Base-by-base conservation (phyloP, 2,888 invertebrate species). In the Byasa hedistus region DNA sequence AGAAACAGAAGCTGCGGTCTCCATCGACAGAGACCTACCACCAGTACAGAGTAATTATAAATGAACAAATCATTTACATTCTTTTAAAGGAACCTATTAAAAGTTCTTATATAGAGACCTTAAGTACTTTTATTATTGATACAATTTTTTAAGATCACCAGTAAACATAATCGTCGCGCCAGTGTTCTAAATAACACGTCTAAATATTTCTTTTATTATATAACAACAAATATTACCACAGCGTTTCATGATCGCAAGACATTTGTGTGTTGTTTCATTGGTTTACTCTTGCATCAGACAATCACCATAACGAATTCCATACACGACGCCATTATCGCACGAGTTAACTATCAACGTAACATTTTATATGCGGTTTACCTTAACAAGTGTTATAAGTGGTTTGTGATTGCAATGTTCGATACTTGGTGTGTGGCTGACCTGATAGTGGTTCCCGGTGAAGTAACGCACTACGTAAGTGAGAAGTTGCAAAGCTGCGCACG, bases 401-500 rank as follows among this genome's bases (percentile, higher is more conserved):
- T 8, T 22, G 64, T 22, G 12, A 24, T 44, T 8, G 10, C 17
- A 52, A 27, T 63, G 55, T 1, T 32, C 58, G 55, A 36, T 36
- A 23, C 4, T 10, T 52, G 51, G 39, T 51, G 36, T 44, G 54
- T 39, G n/a, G 62, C 69, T 72, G 73, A 89, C 90, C 78, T 85
- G 80, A 69, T 84, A 90, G 55, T 84, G 83, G 59, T 87, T 84
- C 71, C 76, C 85, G 1, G 80, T 81, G 71, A 83, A 90, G 72
- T 85, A 85, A 67, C 85, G 83, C 39, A 89, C 82, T 0, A 87
- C 70, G 63, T 84, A 83, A 0, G 85, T 84, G 0, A 91, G 84
- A 8, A 91, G 71, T 39, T 87, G 83, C 1, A 91, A 69, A 0
- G 91, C 87, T 32, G 82, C 81, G 70, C 89, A 87, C 0, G 89